phyloP scores from a whole-genome alignment of 2,113 vertebrate genomes.

The Willisornis vidua region DNA sequence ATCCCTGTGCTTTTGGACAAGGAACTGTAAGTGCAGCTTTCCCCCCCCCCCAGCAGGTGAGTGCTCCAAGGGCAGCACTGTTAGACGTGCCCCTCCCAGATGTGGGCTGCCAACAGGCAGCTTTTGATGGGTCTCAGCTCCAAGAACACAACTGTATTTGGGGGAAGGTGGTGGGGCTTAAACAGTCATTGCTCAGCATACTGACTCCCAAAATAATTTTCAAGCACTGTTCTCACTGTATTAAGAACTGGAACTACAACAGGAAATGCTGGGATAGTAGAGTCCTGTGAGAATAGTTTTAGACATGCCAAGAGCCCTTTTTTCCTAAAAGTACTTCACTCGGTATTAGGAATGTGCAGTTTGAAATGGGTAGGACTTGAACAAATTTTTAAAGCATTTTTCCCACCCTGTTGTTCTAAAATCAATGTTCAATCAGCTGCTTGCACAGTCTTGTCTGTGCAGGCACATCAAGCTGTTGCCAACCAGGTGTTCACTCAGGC shows the following conservation, averaged over 20 bases:
- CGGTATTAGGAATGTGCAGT: neutral
- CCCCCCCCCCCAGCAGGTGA: neutral
- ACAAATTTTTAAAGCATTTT: neutral
- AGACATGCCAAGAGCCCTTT: neutral
- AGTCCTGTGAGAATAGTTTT: neutral
- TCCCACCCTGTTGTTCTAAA: neutral
- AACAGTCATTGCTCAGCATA: neutral
- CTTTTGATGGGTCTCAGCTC: neutral
- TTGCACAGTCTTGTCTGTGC: neutral
- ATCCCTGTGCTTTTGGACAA: neutral
- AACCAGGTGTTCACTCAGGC: neutral
- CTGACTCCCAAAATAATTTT: neutral
- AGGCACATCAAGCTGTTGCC: neutral
- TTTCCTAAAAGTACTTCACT: neutral
- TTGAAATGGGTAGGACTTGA: neutral
- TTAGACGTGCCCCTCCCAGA: neutral
- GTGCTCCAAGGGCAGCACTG: accelerated
- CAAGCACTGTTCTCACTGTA: neutral
- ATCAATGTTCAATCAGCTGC: neutral
- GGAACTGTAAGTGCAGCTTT: neutral
- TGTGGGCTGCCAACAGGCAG: neutral
- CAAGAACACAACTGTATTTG: neutral
- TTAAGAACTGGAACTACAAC: neutral
- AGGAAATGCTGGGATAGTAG: neutral
- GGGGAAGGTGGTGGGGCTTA: neutral